phyloP scores from a whole-genome alignment of 2,888 invertebrate species.

The Thecocarcelia acutangulata region DNA sequence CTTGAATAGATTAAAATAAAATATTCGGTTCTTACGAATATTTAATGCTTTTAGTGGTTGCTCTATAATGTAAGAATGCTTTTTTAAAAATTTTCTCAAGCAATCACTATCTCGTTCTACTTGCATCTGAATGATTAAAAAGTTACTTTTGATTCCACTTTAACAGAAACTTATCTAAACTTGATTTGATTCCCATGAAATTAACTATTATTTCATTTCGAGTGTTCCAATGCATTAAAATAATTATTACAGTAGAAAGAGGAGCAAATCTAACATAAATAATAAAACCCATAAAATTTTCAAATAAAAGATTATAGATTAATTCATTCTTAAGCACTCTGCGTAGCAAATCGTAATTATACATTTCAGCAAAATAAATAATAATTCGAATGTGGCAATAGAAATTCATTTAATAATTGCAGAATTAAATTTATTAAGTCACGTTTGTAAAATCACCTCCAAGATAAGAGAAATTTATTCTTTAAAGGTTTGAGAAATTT shows the following conservation, averaged over 20 bases:
- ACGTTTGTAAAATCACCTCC: slow-evolving; percentile 6
- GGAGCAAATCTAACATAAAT: background rate
- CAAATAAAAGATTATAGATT: slow-evolving; percentile 3
- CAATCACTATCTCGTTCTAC: background rate
- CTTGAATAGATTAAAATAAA: background rate
- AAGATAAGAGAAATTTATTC: slow-evolving; percentile 34
- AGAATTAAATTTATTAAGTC: slow-evolving; percentile 47
- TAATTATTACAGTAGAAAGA: background rate
- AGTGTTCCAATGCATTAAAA: slow-evolving; percentile 11
- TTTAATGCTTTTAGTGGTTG: background rate
- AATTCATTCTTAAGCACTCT: slow-evolving; percentile 20
- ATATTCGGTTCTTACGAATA: background rate
- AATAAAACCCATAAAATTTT: slow-evolving; percentile 3
- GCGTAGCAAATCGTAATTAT: slow-evolving; percentile 21
- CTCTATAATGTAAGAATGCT: background rate
- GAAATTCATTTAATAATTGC: slow-evolving; percentile 21
- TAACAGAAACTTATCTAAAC: background rate
- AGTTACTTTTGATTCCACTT: background rate
- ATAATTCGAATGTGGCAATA: slow-evolving; percentile 18
- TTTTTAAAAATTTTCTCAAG: background rate
- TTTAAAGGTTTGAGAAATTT: slow-evolving; percentile 35
- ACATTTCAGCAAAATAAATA: slow-evolving; percentile 41
- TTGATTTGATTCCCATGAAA: slow-evolving; percentile 18
- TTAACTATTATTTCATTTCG: background rate
- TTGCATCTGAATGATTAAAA: background rate